These are phyloP conservation scores for Climacteris rufus DNA, from an alignment of 2,113 vertebrate genomes.

Conservation along the genomic window DNA sequence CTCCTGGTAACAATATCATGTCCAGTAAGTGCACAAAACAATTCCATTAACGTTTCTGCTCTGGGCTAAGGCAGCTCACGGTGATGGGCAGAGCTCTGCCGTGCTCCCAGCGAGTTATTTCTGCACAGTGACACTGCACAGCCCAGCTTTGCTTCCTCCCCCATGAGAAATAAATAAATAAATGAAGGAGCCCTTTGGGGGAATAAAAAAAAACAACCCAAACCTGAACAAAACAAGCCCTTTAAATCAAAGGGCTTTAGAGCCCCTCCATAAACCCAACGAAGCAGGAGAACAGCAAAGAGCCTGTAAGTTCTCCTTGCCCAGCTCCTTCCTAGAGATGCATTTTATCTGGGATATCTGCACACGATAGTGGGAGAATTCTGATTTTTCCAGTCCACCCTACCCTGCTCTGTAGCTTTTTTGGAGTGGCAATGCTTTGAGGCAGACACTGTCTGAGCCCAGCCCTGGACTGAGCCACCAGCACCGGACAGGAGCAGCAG, in stretches of 20 bases:
- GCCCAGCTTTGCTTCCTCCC: neutral
- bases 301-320: neutral
- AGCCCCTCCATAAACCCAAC: neutral
- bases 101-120: neutral
- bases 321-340: neutral
- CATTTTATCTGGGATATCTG: neutral
- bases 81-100: neutral
- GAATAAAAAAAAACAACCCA: neutral
- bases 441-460: neutral
- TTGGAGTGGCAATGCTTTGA: neutral
- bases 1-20: neutral
- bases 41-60: constrained; percentile 12
- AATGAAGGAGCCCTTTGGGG: too few relatives aligned
- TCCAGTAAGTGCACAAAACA: constrained; percentile 12
- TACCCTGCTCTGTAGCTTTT: neutral
- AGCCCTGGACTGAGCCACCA: neutral
- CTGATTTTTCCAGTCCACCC: neutral
- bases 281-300: neutral
- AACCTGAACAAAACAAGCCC: neutral
- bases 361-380: rapidly evolving
- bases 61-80: neutral
- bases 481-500: rapidly evolving
- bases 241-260: neutral
- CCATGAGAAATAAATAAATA: neutral
- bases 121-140: neutral